Percentiles rank a stretch among this genome's conserved stretches.
These are phyloP conservation scores for Aselliscus stoliczkanus DNA, from an alignment of 2,797 vertebrate species.

Conservation along the genomic window DNA sequence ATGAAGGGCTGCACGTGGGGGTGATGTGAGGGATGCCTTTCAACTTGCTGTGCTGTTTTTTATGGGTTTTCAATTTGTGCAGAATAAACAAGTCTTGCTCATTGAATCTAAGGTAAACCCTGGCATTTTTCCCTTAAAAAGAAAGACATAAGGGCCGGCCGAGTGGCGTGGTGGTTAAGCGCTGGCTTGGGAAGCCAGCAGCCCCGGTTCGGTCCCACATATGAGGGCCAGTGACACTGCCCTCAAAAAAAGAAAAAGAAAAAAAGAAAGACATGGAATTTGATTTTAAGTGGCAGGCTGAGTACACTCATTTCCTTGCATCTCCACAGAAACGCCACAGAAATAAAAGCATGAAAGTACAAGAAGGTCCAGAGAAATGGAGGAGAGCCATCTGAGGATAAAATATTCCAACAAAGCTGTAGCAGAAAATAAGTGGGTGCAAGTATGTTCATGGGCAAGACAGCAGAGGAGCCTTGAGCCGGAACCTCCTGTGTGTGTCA, in stretches of 20 bases:
- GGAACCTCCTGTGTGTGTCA: neutral
- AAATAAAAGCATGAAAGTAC: neutral
- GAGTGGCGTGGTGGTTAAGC: too few relatives aligned
- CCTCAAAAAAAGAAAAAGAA: too few relatives aligned
- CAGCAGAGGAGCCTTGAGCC: too few relatives aligned
- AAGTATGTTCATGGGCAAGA: accelerated
- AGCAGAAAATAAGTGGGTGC: neutral
- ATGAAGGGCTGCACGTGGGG: accelerated
- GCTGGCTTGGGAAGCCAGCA: too few relatives aligned
- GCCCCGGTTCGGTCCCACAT: too few relatives aligned
- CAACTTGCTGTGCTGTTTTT: neutral
- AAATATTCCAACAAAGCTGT: neutral
- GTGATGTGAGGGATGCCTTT: neutral
- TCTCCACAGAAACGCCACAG: neutral
- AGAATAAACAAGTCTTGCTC: neutral
- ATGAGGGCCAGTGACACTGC: too few relatives aligned
- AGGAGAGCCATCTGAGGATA: too few relatives aligned
- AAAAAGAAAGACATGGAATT: neutral
- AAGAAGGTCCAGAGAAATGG: neutral
- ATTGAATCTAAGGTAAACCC: neutral
- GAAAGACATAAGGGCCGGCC: too few relatives aligned
- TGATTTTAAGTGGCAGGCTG: neutral
- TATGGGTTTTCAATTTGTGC: neutral
- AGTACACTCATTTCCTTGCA: accelerated
- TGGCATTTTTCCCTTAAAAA: neutral